Percentiles rank a stretch among this genome's conserved stretches.
Conservation (phyloP, 1,140 invertebrate genomes). For the Neotoxoptera formosana region DNA sequence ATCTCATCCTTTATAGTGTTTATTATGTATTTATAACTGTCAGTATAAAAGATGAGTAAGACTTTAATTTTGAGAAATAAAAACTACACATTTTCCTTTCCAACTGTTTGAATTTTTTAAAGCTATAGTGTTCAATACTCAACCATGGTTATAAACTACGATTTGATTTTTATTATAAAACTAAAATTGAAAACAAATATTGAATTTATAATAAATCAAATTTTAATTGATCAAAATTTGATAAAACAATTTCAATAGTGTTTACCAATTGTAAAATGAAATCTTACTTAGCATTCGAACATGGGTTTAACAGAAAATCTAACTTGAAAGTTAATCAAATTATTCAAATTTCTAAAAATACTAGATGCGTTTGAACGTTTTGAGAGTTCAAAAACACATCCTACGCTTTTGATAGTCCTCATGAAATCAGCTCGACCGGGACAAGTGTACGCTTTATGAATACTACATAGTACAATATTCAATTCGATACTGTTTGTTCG, state of each 20-base stretch:
- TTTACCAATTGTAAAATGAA: background rate
- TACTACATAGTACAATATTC: too few species aligned
- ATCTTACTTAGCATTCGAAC: background rate
- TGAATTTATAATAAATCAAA: background rate
- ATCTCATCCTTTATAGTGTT: too few species aligned
- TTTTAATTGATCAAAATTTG: background rate
- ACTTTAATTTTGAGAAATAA: background rate
- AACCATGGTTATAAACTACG: background rate
- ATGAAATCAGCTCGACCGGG: too few species aligned
- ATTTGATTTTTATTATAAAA: background rate
- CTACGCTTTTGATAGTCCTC: background rate
- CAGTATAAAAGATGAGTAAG: too few species aligned
- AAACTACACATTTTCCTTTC: background rate
- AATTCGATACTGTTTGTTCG: too few species aligned
- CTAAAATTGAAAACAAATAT: background rate
- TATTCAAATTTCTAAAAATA: background rate
- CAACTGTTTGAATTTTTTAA: background rate
- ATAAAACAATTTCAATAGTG: background rate
- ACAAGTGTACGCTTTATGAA: too few species aligned
- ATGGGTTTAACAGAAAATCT: background rate
- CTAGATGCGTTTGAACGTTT: background rate
- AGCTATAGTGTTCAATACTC: background rate
- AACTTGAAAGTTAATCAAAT: background rate
- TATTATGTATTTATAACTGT: background rate
- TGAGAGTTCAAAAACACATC: background rate